phyloP scores from a whole-genome alignment of 2,888 invertebrate species.

The Anthophora plumipes region DNA sequence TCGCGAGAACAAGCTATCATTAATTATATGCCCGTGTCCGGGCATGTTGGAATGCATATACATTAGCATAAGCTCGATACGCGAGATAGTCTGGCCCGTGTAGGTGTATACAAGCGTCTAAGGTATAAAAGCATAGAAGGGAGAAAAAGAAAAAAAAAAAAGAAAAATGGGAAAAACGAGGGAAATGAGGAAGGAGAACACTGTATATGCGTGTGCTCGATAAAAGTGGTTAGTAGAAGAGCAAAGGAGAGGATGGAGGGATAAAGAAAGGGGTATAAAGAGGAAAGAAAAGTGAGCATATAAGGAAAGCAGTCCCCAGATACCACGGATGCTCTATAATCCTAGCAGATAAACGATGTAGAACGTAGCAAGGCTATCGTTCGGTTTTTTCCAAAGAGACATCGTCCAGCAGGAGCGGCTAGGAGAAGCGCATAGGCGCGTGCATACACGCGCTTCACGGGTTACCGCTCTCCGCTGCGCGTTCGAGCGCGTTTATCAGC shows the following conservation, averaged over 20 bases:
- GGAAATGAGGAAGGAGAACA: slow-evolving; percentile 24
- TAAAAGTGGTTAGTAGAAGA: neutral
- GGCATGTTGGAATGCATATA: slow-evolving; percentile 60
- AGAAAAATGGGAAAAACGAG: slow-evolving; percentile 8
- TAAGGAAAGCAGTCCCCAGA: slow-evolving; percentile 48
- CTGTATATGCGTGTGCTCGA: neutral
- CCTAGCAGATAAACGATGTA: slow-evolving; percentile 51
- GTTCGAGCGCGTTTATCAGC: slow-evolving; percentile 49
- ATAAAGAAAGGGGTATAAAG: neutral
- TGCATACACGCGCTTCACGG: slow-evolving; percentile 3
- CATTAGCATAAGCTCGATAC: slow-evolving; percentile 71
- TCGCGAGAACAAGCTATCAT: slow-evolving; percentile 60
- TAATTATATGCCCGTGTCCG: slow-evolving; percentile 59
- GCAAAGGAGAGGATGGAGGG: neutral
- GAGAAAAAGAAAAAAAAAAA: neutral
- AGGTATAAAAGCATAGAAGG: slow-evolving; percentile 8
- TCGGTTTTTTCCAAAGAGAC: slow-evolving; percentile 28
- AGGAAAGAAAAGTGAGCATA: slow-evolving; percentile 29
- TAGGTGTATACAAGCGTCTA: slow-evolving; percentile 58
- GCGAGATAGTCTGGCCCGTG: slow-evolving; percentile 50
- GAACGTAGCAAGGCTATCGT: slow-evolving; percentile 54
- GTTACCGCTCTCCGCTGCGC: slow-evolving; percentile 24
- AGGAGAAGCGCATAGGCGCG: slow-evolving; percentile 31
- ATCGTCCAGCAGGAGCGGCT: neutral
- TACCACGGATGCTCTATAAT: slow-evolving; percentile 58